Percentiles rank a stretch among this genome's conserved stretches.
These are phyloP conservation scores for Luscinia luscinia DNA, from an alignment of 2,797 vertebrate species.

Conservation along the genomic window DNA sequence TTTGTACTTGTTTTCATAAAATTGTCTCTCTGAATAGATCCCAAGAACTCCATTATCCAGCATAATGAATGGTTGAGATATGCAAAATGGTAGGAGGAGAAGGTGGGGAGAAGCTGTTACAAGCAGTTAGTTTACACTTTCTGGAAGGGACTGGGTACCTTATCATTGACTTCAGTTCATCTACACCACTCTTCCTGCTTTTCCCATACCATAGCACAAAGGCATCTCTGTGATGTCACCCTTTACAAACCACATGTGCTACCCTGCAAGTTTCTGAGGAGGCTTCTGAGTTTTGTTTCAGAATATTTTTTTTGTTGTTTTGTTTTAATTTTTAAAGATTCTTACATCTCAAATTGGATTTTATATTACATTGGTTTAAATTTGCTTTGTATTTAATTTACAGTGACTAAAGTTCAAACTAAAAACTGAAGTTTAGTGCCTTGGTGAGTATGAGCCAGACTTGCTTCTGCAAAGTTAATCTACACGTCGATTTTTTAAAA, in stretches of 20 bases:
- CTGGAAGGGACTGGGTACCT: background rate
- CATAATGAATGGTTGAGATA: background rate
- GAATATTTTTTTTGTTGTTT: rapidly evolving
- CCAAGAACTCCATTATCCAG: background rate
- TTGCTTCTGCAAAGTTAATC: background rate
- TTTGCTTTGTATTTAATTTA: background rate
- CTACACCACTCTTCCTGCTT: background rate
- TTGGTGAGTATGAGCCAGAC: background rate
- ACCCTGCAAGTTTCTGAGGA: background rate
- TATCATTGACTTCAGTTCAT: background rate
- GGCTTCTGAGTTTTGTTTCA: background rate
- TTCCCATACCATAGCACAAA: background rate
- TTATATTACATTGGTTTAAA: background rate
- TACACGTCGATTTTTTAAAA: background rate
- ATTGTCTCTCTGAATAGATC: background rate
- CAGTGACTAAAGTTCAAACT: background rate
- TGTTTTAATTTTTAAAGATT: background rate
- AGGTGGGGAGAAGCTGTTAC: rapidly evolving
- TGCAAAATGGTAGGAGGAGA: background rate
- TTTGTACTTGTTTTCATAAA: background rate
- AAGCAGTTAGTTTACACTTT: background rate
- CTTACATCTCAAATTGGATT: background rate
- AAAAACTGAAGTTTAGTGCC: background rate
- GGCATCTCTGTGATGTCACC: background rate
- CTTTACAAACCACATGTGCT: background rate